A percentile compares a stretch with the other conserved stretches of the same genome.
Conservation (phyloP, 2,888 invertebrate species). For the Drosophila demipolita region DNA sequence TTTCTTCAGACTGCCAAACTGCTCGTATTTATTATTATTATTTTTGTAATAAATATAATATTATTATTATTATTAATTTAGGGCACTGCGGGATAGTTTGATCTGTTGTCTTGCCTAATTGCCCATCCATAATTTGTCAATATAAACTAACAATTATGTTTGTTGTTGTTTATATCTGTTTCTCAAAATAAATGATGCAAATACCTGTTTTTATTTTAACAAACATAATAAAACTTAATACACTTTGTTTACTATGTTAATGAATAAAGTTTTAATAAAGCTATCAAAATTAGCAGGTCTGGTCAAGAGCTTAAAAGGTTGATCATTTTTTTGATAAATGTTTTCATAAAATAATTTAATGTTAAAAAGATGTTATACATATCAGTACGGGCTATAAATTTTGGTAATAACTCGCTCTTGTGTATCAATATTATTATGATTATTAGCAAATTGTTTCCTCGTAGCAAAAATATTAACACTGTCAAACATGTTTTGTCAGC, state of each 20-base stretch:
- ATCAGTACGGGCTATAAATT: neutral
- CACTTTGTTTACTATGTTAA: neutral
- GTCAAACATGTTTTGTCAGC: conserved; percentile 6
- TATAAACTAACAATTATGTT: neutral
- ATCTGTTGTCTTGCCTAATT: neutral
- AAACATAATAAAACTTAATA: neutral
- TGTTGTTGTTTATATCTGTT: neutral
- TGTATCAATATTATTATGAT: neutral
- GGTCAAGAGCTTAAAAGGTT: neutral
- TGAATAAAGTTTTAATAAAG: conserved; percentile 21
- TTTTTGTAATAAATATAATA: neutral
- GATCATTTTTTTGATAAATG: neutral
- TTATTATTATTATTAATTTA: neutral
- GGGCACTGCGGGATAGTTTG: neutral
- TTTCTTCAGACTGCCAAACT: neutral
- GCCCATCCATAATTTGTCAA: neutral
- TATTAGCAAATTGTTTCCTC: conserved; percentile 24
- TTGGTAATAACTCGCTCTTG: neutral
- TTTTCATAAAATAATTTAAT: neutral
- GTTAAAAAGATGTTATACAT: neutral
- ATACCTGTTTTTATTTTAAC: neutral
- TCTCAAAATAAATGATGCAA: neutral
- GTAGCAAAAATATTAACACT: conserved; percentile 9
- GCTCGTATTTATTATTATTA: neutral
- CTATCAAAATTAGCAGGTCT: neutral